Conservation (phyloP, 2,888 invertebrate genomes). For the Habroteleia sp. region DNA sequence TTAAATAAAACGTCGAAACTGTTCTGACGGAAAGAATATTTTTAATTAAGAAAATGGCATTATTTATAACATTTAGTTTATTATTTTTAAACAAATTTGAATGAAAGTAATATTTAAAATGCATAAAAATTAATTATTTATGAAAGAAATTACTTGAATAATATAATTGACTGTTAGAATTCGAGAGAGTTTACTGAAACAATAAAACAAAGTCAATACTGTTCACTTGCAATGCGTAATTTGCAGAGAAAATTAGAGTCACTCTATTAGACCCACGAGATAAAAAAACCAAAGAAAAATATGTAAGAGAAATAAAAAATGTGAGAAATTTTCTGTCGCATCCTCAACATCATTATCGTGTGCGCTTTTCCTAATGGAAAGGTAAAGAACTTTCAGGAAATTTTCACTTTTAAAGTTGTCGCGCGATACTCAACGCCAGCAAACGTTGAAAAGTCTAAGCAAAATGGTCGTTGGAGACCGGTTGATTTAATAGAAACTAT, state of each 20-base stretch:
- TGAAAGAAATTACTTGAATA: too few relatives aligned
- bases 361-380: constrained; percentile 72
- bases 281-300: constrained; percentile 47
- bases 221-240: constrained; percentile 19
- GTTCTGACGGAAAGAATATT: too few relatives aligned
- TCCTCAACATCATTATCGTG: constrained; percentile 49
- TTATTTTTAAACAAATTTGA: too few relatives aligned
- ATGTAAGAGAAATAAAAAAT: constrained; percentile 68
- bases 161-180: too few relatives aligned
- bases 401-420: constrained; percentile 74
- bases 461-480: constrained; percentile 65
- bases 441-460: constrained; percentile 60
- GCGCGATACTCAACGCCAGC: constrained; percentile 55
- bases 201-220: constrained; percentile 50
- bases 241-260: constrained; percentile 50
- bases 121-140: too few relatives aligned
- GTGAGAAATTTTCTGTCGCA: constrained; percentile 51
- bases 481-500: constrained; percentile 76
- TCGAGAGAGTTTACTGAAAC: constrained; percentile 8
- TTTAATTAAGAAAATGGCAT: too few relatives aligned
- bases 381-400: constrained; percentile 75
- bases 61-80: too few relatives aligned
- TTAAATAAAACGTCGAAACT: too few relatives aligned
- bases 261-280: constrained; percentile 52
- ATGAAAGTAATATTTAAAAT: too few relatives aligned